Percentiles rank a stretch among this genome's conserved stretches.
These are phyloP conservation scores for Buteo buteo DNA, from an alignment of 2,113 vertebrate genomes.

Conservation along the genomic window DNA sequence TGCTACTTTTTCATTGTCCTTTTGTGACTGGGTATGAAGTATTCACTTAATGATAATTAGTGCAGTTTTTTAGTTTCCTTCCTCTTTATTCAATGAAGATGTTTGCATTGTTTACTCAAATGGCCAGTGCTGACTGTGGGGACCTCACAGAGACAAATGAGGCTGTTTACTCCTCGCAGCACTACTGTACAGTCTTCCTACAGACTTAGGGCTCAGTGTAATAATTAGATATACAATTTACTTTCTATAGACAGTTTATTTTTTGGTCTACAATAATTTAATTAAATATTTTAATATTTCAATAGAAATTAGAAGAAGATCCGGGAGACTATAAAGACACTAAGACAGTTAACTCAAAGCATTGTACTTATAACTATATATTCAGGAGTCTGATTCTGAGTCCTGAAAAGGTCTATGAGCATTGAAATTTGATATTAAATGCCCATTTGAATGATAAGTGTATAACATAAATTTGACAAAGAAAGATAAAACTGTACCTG, in stretches of 20 bases:
- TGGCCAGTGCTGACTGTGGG: not conserved
- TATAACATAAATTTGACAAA: not conserved
- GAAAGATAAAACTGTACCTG: not conserved
- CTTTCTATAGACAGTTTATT: not conserved
- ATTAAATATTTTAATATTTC: not conserved
- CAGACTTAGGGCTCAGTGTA: not conserved
- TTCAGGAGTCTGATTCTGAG: not conserved
- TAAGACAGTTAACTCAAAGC: not conserved
- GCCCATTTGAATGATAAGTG: not conserved
- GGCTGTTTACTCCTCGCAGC: not conserved
- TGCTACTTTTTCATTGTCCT: not conserved
- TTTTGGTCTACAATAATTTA: not conserved
- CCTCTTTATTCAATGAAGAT: not conserved
- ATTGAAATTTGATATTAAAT: not conserved
- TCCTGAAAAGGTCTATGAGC: not conserved
- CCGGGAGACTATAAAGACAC: not conserved
- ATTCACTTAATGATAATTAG: not conserved
- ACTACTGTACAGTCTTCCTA: not conserved
- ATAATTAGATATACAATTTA: not conserved
- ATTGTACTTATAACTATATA: not conserved
- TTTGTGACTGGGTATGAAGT: not conserved
- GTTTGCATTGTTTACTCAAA: not conserved
- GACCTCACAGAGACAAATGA: not conserved
- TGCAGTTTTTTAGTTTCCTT: not conserved
- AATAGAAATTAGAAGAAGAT: not conserved